phyloP scores from a whole-genome alignment of 1,140 invertebrate species.

The Drosophila funebris region DNA sequence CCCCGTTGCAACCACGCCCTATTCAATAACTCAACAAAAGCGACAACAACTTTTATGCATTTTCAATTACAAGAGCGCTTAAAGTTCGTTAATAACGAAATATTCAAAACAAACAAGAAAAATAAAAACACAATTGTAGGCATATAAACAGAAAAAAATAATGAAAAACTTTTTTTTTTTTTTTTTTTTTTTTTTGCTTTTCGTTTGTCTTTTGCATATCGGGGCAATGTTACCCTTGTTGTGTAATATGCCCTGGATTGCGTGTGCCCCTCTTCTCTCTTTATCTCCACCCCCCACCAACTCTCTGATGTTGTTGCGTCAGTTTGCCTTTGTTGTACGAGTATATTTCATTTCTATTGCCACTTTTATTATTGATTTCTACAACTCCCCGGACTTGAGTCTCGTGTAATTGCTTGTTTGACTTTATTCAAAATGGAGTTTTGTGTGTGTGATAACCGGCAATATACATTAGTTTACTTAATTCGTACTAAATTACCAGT shows the following conservation, averaged over 20 bases:
- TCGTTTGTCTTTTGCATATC: constrained; percentile 39
- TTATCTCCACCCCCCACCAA: not conserved
- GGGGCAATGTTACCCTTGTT: constrained; percentile 72
- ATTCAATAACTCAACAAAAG: constrained; percentile 78
- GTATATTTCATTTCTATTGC: constrained; percentile 52
- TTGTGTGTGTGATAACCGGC: constrained; percentile 31
- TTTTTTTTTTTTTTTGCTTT: constrained; percentile 35
- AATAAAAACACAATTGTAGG: not conserved
- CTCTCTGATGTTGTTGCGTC: not conserved
- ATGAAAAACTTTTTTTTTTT: constrained; percentile 1
- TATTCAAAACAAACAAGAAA: constrained; percentile 7
- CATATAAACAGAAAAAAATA: constrained; percentile 4
- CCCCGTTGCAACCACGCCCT: constrained; percentile 57
- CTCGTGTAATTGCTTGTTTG: constrained; percentile 63
- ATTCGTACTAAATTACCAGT: constrained; percentile 23
- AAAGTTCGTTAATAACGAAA: constrained; percentile 49
- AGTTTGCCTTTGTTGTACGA: constrained; percentile 8
- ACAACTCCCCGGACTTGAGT: constrained; percentile 33
- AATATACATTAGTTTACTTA: constrained; percentile 20
- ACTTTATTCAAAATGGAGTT: constrained; percentile 57
- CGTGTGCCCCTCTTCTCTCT: constrained; percentile 34
- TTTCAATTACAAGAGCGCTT: constrained; percentile 64
- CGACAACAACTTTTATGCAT: constrained; percentile 62
- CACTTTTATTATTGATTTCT: constrained; percentile 74
- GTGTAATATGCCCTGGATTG: constrained; percentile 66